Evolutionary conservation across 1,140 invertebrate genomes (phyloP).

Genomic region (Cyclina sinensis): DNA sequence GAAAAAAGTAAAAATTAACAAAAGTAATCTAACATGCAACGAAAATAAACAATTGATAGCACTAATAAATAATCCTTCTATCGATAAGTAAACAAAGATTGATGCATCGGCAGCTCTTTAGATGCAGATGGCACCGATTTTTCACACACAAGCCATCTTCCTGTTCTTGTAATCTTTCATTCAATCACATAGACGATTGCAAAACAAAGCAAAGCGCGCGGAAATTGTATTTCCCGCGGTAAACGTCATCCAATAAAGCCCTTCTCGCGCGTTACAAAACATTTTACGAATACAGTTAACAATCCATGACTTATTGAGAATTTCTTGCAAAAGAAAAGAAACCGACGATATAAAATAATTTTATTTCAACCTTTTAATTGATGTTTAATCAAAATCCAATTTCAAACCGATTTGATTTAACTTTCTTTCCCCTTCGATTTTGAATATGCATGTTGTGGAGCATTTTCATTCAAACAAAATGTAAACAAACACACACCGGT

Average conservation of each 20-base stretch:
- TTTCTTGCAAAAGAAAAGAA: too few relatives aligned
- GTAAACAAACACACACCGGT: conserved; percentile 63
- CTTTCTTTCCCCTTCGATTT: conserved; percentile 20
- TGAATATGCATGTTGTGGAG: background rate
- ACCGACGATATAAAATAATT: too few relatives aligned
- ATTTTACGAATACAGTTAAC: background rate
- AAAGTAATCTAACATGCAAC: conserved; percentile 32
- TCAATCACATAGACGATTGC: conserved; percentile 67
- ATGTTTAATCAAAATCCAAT: too few relatives aligned
- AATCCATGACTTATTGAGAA: too few relatives aligned
- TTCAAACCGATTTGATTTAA: too few relatives aligned
- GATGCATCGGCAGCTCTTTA: background rate
- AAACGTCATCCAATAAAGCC: conserved; percentile 75
- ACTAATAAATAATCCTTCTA: conserved; percentile 54
- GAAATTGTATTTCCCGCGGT: conserved; percentile 85
- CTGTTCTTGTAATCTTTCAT: conserved; percentile 47
- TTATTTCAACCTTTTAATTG: too few relatives aligned
- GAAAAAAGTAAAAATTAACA: conserved; percentile 65
- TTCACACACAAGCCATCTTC: conserved; percentile 34
- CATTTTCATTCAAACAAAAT: conserved; percentile 60
- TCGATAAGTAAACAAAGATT: conserved; percentile 28
- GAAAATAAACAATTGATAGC: conserved; percentile 43
- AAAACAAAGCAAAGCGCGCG: conserved; percentile 82
- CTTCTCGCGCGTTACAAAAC: conserved; percentile 32
- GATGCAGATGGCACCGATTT: conserved; percentile 69